Percentiles rank a stretch among this genome's conserved stretches.
Conservation (phyloP, 2,888 invertebrate species). For the Leptura quadrifasciata region DNA sequence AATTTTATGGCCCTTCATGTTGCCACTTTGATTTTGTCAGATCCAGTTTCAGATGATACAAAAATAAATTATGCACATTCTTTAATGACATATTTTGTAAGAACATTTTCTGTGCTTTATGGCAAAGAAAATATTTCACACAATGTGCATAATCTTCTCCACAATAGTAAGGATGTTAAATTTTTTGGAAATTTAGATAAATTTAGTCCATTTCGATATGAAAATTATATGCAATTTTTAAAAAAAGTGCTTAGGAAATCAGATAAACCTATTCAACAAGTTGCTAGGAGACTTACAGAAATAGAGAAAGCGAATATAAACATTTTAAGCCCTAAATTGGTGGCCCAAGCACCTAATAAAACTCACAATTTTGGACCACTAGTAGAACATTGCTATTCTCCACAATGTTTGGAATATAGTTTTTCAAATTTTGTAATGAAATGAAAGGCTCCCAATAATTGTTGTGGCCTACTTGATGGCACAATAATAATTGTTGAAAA, state of each 20-base stretch:
- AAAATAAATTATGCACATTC: too few relatives aligned
- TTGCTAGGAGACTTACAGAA: not conserved
- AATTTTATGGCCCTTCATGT: too few relatives aligned
- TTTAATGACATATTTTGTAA: too few relatives aligned
- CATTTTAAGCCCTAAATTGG: too few relatives aligned
- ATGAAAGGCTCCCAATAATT: slow-evolving; percentile 13
- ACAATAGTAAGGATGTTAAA: slow-evolving; percentile 46
- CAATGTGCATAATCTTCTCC: slow-evolving; percentile 46
- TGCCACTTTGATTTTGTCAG: too few relatives aligned
- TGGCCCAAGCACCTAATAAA: too few relatives aligned
- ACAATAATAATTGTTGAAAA: slow-evolving; percentile 17
- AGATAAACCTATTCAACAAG: slow-evolving; percentile 30
- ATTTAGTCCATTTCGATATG: slow-evolving; percentile 45
- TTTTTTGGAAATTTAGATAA: slow-evolving; percentile 40
- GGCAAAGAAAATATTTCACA: slow-evolving; percentile 37
- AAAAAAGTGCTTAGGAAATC: slow-evolving; percentile 30
- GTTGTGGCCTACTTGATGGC: slow-evolving; percentile 21
- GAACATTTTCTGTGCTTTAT: not conserved
- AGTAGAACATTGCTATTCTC: too few relatives aligned
- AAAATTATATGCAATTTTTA: slow-evolving; percentile 42
- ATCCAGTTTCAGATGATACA: too few relatives aligned
- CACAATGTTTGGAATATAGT: too few relatives aligned
- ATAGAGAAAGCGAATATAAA: too few relatives aligned
- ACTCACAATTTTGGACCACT: too few relatives aligned
- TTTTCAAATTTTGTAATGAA: not conserved